A percentile compares a stretch with the other conserved stretches of the same genome.
Evolutionary conservation across 1,140 invertebrate genomes (phyloP).

Genomic region (Drosophila busckii): DNA sequence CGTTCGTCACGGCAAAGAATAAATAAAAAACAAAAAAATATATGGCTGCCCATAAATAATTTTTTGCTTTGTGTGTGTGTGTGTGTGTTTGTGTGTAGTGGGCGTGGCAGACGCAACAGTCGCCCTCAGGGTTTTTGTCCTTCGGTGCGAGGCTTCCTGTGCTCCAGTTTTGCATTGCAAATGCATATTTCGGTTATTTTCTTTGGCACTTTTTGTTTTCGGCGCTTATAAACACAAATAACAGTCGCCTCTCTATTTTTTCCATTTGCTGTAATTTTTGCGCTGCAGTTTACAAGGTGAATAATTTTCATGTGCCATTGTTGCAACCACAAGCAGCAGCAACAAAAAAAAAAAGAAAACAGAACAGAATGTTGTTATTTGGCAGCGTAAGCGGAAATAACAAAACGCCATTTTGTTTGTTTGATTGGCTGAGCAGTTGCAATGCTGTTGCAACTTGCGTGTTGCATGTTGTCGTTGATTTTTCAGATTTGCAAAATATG

Average conservation of each 20-base stretch:
- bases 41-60: slow-evolving; percentile 27
- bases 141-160: slow-evolving; percentile 47
- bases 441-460: slow-evolving; percentile 1
- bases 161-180: slow-evolving; percentile 62
- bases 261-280: slow-evolving; percentile 21
- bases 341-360: slow-evolving; percentile 10
- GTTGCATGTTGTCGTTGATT: slow-evolving; percentile 57
- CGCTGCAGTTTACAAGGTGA: slow-evolving; percentile 44
- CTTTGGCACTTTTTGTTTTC: not conserved
- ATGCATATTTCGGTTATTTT: slow-evolving; percentile 31
- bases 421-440: slow-evolving; percentile 18
- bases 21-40: slow-evolving; percentile 28
- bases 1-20: slow-evolving; percentile 29
- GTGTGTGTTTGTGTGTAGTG: slow-evolving; percentile 1
- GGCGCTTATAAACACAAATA: slow-evolving; percentile 50
- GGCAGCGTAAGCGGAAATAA: slow-evolving; percentile 43
- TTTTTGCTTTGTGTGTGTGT: slow-evolving; percentile 5
- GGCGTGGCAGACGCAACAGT: slow-evolving; percentile 41
- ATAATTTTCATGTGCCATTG: slow-evolving; percentile 43
- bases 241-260: not conserved
- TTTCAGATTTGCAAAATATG: slow-evolving; percentile 48
- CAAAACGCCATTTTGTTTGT: slow-evolving; percentile 57
- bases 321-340: slow-evolving; percentile 22
- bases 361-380: too few species aligned
- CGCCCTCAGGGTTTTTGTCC: slow-evolving; percentile 31